These are phyloP conservation scores for Pachyrhynchus sulphureomaculatus DNA, from an alignment of 1,140 invertebrate species.

Conservation along the genomic window DNA sequence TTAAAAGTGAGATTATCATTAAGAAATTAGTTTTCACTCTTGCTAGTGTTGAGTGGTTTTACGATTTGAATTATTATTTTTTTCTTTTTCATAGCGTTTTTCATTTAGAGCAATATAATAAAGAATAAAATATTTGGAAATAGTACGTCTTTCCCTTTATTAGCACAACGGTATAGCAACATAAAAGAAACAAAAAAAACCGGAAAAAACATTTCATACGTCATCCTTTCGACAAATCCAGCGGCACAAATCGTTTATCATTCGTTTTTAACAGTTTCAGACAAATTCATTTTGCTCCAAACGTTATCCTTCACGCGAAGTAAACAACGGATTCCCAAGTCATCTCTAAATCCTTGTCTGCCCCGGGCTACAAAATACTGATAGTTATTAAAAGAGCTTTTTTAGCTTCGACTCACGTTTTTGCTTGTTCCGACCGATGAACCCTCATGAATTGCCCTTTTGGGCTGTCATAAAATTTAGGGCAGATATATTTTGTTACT, in stretches of 20 bases:
- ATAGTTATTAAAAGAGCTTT: constrained; percentile 12
- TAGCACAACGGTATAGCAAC: too few species aligned
- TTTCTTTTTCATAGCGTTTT: too few species aligned
- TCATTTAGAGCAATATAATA: too few species aligned
- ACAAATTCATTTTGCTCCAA: constrained; percentile 21
- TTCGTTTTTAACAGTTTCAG: constrained; percentile 17
- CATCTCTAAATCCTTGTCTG: constrained; percentile 8
- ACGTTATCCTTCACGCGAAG: constrained; percentile 11
- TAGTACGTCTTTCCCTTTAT: too few species aligned
- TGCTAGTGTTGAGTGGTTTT: too few species aligned
- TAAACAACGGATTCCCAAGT: constrained; percentile 12
- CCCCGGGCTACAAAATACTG: constrained; percentile 1
- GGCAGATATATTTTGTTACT: background rate
- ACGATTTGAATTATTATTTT: too few species aligned
- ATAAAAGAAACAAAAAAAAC: too few species aligned
- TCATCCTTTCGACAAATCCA: background rate
- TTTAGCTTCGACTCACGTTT: constrained; percentile 9
- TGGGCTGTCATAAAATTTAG: background rate
- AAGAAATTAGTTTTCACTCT: too few species aligned
- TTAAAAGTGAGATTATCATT: too few species aligned
- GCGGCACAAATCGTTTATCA: constrained; percentile 12
- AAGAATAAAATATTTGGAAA: too few species aligned
- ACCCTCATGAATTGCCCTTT: constrained; percentile 5
- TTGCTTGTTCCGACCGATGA: constrained; percentile 6
- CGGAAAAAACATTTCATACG: too few species aligned